Evolutionary conservation across 2,797 vertebrate species (phyloP), one percentile per base, ranked within the genome.

Genomic region (Poecilia gillii): DNA sequence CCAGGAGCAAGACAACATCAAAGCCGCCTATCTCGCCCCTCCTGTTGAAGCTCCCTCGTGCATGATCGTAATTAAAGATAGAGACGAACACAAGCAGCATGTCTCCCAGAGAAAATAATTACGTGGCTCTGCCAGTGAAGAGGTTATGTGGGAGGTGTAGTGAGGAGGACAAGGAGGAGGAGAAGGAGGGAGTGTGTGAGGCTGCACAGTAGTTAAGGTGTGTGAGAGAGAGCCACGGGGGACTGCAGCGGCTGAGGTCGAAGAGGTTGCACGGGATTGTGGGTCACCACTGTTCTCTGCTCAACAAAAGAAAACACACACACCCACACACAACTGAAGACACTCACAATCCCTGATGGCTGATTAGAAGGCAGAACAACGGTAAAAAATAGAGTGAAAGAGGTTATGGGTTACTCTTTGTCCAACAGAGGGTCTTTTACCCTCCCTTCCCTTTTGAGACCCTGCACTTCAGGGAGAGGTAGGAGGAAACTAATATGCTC

Each of bases 41-140:
- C 80, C 88, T 84, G 82, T 79, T 83, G 57, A 83, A 84, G 80
- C 82, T 80, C 51, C 82, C 76, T 64, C 89, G 85, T 87, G 83
- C 83, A 87, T 80, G 84, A 91, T 94, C 91, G 91, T 94, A 95
- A 95, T 96, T 94, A 95, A 94, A 94, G 94, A 94, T 93, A 93
- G 90, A 91, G 84, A 66, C 36, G 28, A 83, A 76, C 16, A 47
- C 78, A 45, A 84, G 86, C 82, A 78, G 83, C 74, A 70, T 78
- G 85, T 90, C 88, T 92, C 88, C 85, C 80, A 74, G 79, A 91
- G 85, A 94, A 94, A 94, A 94, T 93, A 93, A 95, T 94, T 92
- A 94, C 73, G 84, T 83, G 83, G 70, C 84, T 86, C 81, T 79
- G 80, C 39, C 78, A 83, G 70, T 66, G 82, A 79, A 76, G 83